Evolutionary conservation across 2,113 vertebrate genomes (phyloP).

Genomic region (Crotophaga sulcirostris): DNA sequence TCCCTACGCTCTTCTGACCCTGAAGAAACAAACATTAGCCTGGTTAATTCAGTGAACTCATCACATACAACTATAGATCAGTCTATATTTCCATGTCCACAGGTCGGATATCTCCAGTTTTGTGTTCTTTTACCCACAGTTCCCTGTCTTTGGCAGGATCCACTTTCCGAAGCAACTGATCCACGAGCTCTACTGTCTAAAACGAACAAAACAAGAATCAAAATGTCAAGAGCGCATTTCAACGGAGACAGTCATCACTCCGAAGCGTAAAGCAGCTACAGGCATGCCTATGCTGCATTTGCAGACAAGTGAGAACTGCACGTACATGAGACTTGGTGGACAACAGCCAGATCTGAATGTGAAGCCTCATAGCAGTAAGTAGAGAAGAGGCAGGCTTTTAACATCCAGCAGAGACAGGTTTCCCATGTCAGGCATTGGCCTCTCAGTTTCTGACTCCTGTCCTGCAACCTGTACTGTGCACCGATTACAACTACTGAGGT

Average conservation of each 20-base stretch:
- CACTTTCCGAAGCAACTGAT: slow-evolving; percentile 93
- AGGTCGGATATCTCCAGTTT: slow-evolving; percentile 92
- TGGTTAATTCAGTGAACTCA: slow-evolving; percentile 36
- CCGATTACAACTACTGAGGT: not conserved
- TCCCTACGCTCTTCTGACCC: slow-evolving; percentile 29
- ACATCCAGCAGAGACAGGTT: not conserved
- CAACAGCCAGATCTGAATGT: not conserved
- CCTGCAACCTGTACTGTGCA: not conserved
- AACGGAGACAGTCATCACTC: not conserved
- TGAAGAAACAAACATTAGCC: slow-evolving; percentile 1
- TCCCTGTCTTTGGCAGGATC: slow-evolving; percentile 93
- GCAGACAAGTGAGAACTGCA: not conserved
- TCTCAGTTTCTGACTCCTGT: not conserved
- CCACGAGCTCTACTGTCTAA: slow-evolving; percentile 96
- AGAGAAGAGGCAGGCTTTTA: not conserved
- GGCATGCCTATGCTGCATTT: not conserved
- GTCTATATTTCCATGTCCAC: slow-evolving; percentile 94
- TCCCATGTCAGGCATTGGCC: not conserved
- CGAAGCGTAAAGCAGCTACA: not conserved
- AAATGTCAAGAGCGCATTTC: not conserved
- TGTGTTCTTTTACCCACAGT: slow-evolving; percentile 95
- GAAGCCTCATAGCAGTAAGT: not conserved
- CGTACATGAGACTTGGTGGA: fast-evolving
- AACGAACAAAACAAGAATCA: slow-evolving; percentile 51
- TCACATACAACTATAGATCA: not conserved